Conservation (phyloP, 2,113 vertebrate genomes). For the Hyaena hyaena region DNA sequence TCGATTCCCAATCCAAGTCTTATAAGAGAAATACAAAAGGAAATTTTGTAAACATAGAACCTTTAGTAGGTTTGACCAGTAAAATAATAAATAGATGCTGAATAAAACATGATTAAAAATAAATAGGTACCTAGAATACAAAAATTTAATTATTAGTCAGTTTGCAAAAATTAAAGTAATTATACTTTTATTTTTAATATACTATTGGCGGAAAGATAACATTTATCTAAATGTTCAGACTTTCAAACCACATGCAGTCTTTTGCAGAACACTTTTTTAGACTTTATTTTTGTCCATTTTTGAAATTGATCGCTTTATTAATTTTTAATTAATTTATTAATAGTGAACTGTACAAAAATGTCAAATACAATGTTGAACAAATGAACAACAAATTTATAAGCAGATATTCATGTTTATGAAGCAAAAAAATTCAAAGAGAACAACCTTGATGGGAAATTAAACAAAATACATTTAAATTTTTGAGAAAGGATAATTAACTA, state of each 20-base stretch:
- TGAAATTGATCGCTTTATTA: neutral
- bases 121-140: neutral
- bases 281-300: neutral
- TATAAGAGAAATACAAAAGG: conserved; percentile 84
- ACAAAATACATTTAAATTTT: neutral
- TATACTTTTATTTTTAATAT: neutral
- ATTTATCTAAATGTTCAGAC: conserved; percentile 54
- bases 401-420: neutral
- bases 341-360: neutral
- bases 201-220: neutral
- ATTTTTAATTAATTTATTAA: neutral
- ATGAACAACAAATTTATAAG: neutral
- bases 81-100: conserved; percentile 34
- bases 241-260: neutral
- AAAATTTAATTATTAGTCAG: neutral
- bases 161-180: conserved; percentile 18
- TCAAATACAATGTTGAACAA: neutral
- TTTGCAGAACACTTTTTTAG: neutral
- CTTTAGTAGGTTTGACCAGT: neutral
- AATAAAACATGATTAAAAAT: conserved; percentile 46
- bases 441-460: neutral
- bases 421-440: neutral
- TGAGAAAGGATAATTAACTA: neutral
- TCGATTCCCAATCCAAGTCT: conserved; percentile 99
- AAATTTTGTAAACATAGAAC: conserved; percentile 68